Evolutionary conservation across 2,888 invertebrate genomes (phyloP).

Genomic region (Drosophila quinaria): DNA sequence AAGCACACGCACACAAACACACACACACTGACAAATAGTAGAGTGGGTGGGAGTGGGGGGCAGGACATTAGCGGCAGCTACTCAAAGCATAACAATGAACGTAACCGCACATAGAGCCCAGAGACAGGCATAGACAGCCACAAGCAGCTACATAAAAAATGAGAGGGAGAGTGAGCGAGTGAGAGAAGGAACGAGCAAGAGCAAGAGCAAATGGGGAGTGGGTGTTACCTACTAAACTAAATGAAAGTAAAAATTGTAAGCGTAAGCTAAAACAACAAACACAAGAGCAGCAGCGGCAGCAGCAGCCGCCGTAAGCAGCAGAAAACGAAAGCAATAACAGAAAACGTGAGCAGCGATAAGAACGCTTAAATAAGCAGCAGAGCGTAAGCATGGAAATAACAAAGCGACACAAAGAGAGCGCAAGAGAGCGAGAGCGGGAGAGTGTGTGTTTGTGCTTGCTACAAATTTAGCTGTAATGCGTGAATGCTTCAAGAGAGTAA

Average conservation of each 20-base stretch:
- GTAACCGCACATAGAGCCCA: slow-evolving; percentile 75
- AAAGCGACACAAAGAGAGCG: slow-evolving; percentile 13
- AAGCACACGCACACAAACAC: slow-evolving; percentile 15
- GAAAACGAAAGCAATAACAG: slow-evolving; percentile 58
- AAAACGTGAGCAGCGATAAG: slow-evolving; percentile 70
- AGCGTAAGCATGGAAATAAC: slow-evolving; percentile 42
- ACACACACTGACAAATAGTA: slow-evolving; percentile 4
- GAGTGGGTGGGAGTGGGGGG: slow-evolving; percentile 13
- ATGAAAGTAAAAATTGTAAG: slow-evolving; percentile 80
- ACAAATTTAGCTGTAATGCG: not conserved
- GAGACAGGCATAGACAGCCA: slow-evolving; percentile 58
- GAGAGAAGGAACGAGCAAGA: slow-evolving; percentile 2
- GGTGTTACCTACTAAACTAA: slow-evolving; percentile 74
- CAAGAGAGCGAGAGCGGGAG: slow-evolving; percentile 7
- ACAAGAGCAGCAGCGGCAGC: slow-evolving; percentile 31
- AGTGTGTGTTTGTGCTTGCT: not conserved
- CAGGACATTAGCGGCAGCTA: slow-evolving; percentile 74
- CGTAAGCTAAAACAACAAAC: slow-evolving; percentile 80
- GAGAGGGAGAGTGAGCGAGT: slow-evolving; percentile 29
- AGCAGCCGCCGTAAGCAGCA: slow-evolving; percentile 25
- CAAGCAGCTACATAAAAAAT: slow-evolving; percentile 71
- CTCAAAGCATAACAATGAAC: slow-evolving; percentile 80
- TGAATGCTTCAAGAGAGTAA: not conserved
- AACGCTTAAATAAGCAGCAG: slow-evolving; percentile 71
- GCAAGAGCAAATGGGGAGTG: slow-evolving; percentile 9